Evolutionary conservation across 1,140 invertebrate species (phyloP), one percentile per base, ranked within the genome.

Genomic region (Venustaconcha ellipsiformis): DNA sequence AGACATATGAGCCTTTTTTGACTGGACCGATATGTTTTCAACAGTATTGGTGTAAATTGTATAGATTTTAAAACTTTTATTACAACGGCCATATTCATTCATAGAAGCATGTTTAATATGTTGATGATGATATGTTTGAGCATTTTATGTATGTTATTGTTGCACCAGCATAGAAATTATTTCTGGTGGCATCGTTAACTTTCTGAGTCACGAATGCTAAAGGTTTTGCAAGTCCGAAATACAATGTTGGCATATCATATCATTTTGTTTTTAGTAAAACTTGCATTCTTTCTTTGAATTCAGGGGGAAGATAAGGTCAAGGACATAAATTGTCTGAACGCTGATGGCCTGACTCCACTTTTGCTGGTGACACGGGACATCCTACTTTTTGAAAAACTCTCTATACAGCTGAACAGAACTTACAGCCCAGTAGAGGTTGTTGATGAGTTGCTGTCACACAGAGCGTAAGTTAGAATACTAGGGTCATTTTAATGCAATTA

Each of bases 291-390:
- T 71, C 26, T 66, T 55, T 60, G n/a, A 59, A 76, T 84, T 13
- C 72, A 86, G 86, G 73, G 60, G 72, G 83, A 87, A 57, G 82
- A 79, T 26, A 85, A 83, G 63, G 80, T 80, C 1, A 66, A 84
- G 15, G 83, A 88, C 72, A 83, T 89, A 55, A 87, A 89, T 75
- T 88, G 85, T 68, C 80, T 83, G 74, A 89, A 88, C 78, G 74
- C 82, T 14, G 88, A 89, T 59, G 88, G 87, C 4, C 75, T 87
- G 30, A 88, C 86, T 12, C 87, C 88, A 0, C 65, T 89, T 30
- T 76, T 89, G 71, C 79, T 89, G 58, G 84, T 82, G n/a, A 78
- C 84, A 0, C 71, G 87, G 48, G 88, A 89, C 69, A 81, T 86
- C 48, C 82, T 83, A 26, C 70, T 88, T 67, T 87, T 89, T 82